These are phyloP conservation scores for Cricetomys ansorgei DNA, from an alignment of 2,113 vertebrate species.

Conservation along the genomic window DNA sequence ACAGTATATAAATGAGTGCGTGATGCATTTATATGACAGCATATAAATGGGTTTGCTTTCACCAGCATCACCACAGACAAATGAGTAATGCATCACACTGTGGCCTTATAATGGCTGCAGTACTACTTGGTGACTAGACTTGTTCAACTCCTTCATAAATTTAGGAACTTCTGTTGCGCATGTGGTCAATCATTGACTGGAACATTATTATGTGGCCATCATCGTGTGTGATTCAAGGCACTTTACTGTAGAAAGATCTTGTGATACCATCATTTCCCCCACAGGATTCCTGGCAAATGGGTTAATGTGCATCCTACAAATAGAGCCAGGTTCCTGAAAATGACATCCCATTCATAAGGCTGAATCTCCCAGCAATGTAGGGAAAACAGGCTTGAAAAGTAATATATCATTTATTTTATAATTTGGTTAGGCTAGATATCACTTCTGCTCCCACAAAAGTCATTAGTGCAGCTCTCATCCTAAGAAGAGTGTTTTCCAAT, in stretches of 20 bases:
- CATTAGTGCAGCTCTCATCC: neutral
- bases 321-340: slow-evolving; percentile 42
- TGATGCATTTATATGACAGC: neutral
- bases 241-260: neutral
- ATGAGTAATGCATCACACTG: neutral
- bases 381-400: neutral
- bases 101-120: neutral
- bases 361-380: neutral
- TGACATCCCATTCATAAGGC: neutral
- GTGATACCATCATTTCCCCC: neutral
- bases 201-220: neutral
- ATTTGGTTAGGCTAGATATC: neutral
- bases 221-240: neutral
- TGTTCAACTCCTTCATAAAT: neutral
- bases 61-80: neutral
- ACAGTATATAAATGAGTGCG: neutral
- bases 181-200: neutral
- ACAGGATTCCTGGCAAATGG: slow-evolving; percentile 19
- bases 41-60: neutral
- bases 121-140: too few relatives aligned
- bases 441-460: slow-evolving; percentile 2
- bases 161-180: neutral
- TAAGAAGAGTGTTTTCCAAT: slow-evolving; percentile 38
- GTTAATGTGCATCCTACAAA: neutral
- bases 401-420: slow-evolving; percentile 3